These are phyloP conservation scores for Vesta saturnalis DNA, from an alignment of 2,888 invertebrate genomes.

Conservation along the genomic window DNA sequence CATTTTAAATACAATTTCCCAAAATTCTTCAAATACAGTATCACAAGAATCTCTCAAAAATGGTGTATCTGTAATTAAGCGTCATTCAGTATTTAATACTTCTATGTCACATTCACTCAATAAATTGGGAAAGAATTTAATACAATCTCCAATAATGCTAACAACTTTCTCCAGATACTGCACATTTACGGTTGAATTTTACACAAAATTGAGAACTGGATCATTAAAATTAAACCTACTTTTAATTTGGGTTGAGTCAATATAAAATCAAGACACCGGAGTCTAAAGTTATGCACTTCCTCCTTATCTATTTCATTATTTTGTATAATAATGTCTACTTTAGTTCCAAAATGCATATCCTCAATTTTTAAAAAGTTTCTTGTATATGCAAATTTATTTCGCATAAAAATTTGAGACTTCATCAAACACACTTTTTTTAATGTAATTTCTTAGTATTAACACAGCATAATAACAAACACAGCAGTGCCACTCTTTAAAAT, in stretches of 20 bases:
- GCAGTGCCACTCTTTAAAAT: no score
- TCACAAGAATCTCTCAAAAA: neutral
- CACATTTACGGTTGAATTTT: neutral
- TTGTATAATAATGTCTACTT: neutral
- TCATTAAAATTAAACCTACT: no score
- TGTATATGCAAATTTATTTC: no score
- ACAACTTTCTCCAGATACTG: neutral
- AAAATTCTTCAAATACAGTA: conserved; percentile 12
- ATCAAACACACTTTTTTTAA: neutral
- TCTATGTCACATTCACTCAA: conserved; percentile 7
- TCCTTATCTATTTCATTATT: no score
- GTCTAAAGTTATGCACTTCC: neutral
- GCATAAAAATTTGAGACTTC: neutral
- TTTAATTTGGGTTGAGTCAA: no score
- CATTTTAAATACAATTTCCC: neutral
- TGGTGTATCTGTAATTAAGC: neutral
- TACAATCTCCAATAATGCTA: neutral
- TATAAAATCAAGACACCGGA: neutral
- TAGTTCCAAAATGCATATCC: neutral
- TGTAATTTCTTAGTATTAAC: no score
- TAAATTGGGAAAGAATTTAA: neutral
- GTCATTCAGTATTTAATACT: conserved; percentile 19
- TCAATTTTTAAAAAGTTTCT: neutral
- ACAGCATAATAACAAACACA: no score
- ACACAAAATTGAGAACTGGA: neutral